A percentile compares a stretch with the other conserved stretches of the same genome.
These are phyloP conservation scores for Tenthredo scrophulariae DNA, from an alignment of 2,888 invertebrate species.

Conservation along the genomic window DNA sequence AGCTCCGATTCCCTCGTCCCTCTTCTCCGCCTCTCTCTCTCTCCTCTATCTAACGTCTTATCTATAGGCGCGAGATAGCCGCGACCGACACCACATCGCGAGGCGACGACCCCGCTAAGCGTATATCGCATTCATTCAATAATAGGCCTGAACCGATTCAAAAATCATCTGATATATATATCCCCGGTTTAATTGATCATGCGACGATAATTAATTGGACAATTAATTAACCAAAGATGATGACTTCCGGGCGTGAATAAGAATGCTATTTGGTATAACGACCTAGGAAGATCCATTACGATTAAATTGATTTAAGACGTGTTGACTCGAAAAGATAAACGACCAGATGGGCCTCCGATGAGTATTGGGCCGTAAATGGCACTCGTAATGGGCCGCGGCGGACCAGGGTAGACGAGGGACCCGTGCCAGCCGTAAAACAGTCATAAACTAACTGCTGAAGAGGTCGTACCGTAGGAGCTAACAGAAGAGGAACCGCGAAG, in stretches of 20 bases:
- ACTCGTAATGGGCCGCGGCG: conserved; percentile 71
- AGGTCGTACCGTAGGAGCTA: conserved; percentile 13
- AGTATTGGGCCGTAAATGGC: conserved; percentile 70
- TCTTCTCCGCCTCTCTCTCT: background rate
- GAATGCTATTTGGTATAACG: background rate
- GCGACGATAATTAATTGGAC: background rate
- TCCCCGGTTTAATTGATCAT: background rate
- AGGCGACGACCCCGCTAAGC: background rate
- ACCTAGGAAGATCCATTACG: conserved; percentile 17
- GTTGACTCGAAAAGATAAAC: conserved; percentile 51
- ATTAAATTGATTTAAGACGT: conserved; percentile 52
- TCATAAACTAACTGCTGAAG: conserved; percentile 69
- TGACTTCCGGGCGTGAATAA: background rate
- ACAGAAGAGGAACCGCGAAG: conserved; percentile 5
- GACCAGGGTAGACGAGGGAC: conserved; percentile 65
- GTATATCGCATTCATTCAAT: background rate
- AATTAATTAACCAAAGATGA: background rate
- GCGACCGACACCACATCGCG: background rate
- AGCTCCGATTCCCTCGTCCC: conserved; percentile 17
- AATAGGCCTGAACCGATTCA: background rate
- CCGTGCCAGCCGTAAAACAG: conserved; percentile 75
- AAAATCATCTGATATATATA: background rate
- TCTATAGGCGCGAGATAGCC: conserved; percentile 10
- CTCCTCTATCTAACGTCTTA: conserved; percentile 5
- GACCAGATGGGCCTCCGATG: conserved; percentile 52